These are phyloP conservation scores for Adelognathus sp. DNA, from an alignment of 2,888 invertebrate genomes.

Conservation along the genomic window DNA sequence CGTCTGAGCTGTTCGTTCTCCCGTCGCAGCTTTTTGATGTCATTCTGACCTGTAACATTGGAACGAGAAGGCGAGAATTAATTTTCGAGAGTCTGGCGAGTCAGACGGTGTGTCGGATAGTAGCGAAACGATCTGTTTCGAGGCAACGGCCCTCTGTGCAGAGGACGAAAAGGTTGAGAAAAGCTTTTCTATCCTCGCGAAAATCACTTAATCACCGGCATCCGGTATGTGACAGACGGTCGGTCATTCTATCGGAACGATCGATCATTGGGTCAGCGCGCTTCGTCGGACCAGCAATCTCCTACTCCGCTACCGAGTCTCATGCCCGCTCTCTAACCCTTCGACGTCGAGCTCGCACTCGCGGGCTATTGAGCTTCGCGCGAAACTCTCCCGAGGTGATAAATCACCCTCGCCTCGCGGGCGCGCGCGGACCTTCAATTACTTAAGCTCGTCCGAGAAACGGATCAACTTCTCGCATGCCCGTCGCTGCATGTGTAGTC, in stretches of 20 bases:
- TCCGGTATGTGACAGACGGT: slow-evolving; percentile 61
- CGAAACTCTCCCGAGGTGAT: slow-evolving; percentile 68
- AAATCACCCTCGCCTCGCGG: slow-evolving; percentile 68
- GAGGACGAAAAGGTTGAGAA: slow-evolving; percentile 3
- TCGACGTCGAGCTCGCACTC: slow-evolving; percentile 33
- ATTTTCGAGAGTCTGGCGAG: no score
- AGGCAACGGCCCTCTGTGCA: no score
- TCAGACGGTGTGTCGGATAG: neutral
- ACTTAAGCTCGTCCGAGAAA: slow-evolving; percentile 63
- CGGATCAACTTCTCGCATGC: slow-evolving; percentile 46
- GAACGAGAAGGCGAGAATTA: slow-evolving; percentile 14
- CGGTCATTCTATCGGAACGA: slow-evolving; percentile 67
- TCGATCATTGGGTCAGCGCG: slow-evolving; percentile 72
- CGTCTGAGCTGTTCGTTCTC: slow-evolving; percentile 94
- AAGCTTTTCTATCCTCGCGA: slow-evolving; percentile 58
- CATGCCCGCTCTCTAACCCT: slow-evolving; percentile 44
- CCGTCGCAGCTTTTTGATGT: slow-evolving; percentile 92
- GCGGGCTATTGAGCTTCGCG: slow-evolving; percentile 36
- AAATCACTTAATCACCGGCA: slow-evolving; percentile 70
- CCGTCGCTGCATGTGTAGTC: slow-evolving; percentile 31
- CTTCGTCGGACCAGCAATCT: slow-evolving; percentile 58
- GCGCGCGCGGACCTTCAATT: slow-evolving; percentile 69
- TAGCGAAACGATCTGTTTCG: neutral
- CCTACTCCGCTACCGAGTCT: slow-evolving; percentile 12
- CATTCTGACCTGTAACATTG: slow-evolving; percentile 88